Base-by-base conservation (phyloP, 2,888 invertebrate genomes). In the Zaprionus obscuricornis region DNA sequence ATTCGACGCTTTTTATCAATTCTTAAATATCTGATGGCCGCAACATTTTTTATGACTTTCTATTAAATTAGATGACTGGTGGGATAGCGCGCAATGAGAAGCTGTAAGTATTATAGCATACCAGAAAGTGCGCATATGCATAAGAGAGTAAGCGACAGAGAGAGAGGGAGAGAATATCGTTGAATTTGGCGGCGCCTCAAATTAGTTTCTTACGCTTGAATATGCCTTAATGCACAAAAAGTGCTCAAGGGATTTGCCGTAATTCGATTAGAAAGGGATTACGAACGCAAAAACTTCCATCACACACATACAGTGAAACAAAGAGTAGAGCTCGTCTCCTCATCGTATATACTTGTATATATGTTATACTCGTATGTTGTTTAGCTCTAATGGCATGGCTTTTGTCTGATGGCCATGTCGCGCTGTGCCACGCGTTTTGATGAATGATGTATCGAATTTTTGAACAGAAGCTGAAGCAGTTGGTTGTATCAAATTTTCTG, bases 231-330 rank as follows among this genome's bases (percentile, higher is more conserved):
- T 72, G 51, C 72, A 72, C 60, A 74, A 60, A 68, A 67, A 78
- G 76, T 63, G 66, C 84, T 70, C 81, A 59, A 49, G 83, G 81
- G 76, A 81, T 73, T 78, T 69, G 49, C 60, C 49, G 66, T 85
- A 85, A 85, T 85, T 85, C 84, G 82, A 85, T 85, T 85, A 85
- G 74, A 85, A 81, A 66, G 83, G 82, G 84, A 78, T 85, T 82
- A 77, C 77, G 55, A 66, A 27, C 50, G n/a, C 57, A 56, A 63
- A 69, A 69, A 69, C 65, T 70, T 75, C n/a, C 34, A 65, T 43
- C 59, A 22, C 18, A 54, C n/a, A n/a, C n/a, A n/a, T n/a, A n/a
- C n/a, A n/a, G 24, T 8, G 22, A 58, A 66, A 50, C 59, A 31
- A 39, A 49, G 42, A 66, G 33, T 31, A 64, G 64, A 51, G 56